A percentile compares a stretch with the other conserved stretches of the same genome.
These are phyloP conservation scores for Eupithecia pulchellata DNA, from an alignment of 2,888 invertebrate genomes.

Conservation along the genomic window DNA sequence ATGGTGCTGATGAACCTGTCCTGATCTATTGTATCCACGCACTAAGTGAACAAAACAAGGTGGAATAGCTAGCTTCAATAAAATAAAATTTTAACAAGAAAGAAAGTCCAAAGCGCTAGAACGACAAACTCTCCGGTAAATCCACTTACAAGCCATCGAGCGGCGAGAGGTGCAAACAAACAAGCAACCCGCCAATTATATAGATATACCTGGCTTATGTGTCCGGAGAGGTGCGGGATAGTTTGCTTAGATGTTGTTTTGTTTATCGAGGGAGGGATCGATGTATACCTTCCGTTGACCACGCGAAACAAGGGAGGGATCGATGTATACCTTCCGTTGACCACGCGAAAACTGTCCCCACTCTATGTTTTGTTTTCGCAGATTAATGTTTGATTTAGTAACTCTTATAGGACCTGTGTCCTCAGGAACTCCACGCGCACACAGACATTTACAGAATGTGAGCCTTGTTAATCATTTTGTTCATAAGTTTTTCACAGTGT, in stretches of 20 bases:
- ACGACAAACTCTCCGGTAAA: conserved; percentile 22
- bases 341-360: not conserved
- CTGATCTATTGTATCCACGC: not conserved
- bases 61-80: not conserved
- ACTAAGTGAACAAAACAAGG: not conserved
- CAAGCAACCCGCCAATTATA: conserved; percentile 23
- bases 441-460: no score
- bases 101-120: not conserved
- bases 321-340: not conserved
- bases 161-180: conserved; percentile 36
- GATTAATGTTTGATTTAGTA: no score
- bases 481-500: no score
- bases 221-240: not conserved
- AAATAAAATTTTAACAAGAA: not conserved
- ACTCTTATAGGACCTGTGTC: no score
- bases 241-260: conserved; percentile 1
- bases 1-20: not conserved
- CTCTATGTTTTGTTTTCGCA: not conserved
- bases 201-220: conserved; percentile 7
- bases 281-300: not conserved
- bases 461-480: no score
- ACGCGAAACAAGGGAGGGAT: not conserved
- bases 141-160: conserved; percentile 41
- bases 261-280: conserved; percentile 1
- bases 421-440: no score